Base-by-base conservation (phyloP, 2,888 invertebrate species). In the Cheilosia impressa region DNA sequence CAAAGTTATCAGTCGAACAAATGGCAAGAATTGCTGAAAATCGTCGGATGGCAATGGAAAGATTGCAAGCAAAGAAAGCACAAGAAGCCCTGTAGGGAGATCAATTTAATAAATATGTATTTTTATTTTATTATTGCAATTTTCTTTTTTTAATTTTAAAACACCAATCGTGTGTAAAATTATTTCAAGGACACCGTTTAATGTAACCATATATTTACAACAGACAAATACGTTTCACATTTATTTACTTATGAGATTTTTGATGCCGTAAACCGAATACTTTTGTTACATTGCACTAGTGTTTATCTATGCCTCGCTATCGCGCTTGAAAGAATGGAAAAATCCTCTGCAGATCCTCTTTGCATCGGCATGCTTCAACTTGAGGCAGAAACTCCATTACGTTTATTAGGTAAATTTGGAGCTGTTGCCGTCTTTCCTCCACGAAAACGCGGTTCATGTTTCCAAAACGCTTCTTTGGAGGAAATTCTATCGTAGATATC, bases 391-490 rank as follows among this genome's bases (percentile, higher is more conserved):
- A 94, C 87, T 97, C 95, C 79, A 98, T 93, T 22, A 98, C 93
- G 90, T 97, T 95, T 58, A 98, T 94, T 87, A 99, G 93, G 93
- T 98, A 99, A 76, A 95, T 95, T 92, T 98, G 98, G 76, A 99
- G 93, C 83, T 96, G 95, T 89, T 95, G 94, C 19, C 98, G 95
- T 75, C 99, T 94, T 87, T 96, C 96, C 91, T 98, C 98, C 34
- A 99, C 98, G 90, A 98, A 94, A 87, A 94, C 94, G 0, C 96
- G 94, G 91, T 97, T 96, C 94, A 97, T 97, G 92, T 97, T 98
- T 34, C 98, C 96, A 88, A 99, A 94, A 76, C 97, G 96, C 93
- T 98, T 98, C 93, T 99, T 99, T 1, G 98, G 98, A 9, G 99
- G 98, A 93, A 99, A 98, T 90, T 97, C 96, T 90, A 97, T 97